Base-by-base conservation (phyloP, 2,113 vertebrate genomes). In the Amazona vittata region DNA sequence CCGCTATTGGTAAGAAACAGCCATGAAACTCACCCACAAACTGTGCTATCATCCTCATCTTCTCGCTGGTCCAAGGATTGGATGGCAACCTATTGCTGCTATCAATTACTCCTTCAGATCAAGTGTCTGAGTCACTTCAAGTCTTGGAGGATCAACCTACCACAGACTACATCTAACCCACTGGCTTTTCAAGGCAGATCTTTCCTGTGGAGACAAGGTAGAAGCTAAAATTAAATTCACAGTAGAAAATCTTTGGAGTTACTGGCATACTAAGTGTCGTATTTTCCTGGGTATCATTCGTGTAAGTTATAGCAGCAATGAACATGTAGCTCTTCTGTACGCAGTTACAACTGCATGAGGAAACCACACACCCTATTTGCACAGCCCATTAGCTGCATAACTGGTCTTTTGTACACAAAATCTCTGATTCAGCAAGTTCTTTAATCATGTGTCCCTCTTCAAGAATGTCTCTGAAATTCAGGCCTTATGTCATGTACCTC, bases 391-490 rank as follows among this genome's bases (percentile, higher is more conserved):
- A 74, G 94, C 95, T 93, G 94, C 93, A 86, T 86, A 97, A 80
- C 89, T 83, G 87, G 52, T 62, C 91, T 91, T 96, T 93, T 96
- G 95, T 93, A 74, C 75, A 90, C 90, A 46, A 83, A 90, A 83
- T 76, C 78, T 96, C 94, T 96, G 95, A 94, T 91, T 97, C 96
- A 96, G 93, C 93, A 93, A 83, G 85, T 93, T 79, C 75, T 59
- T 96, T 80, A 95, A 77, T 86, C 82, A 28, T 59, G 82, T 77
- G 90, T 85, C 84, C 71, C 88, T 46, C 82, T 94, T 88, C 11
- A 86, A 57, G 90, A 64, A 63, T 6, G 20, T 43, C 57, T 86
- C 52, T 87, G 93, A 73, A 91, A 87, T 79, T 50, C 0, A 0
- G 20, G 70, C 62, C 68, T 70, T 55, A 69, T 25, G 43, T 77